Percentiles rank a stretch among this genome's conserved stretches.
Evolutionary conservation across 2,888 invertebrate species (phyloP).

Genomic region (Acrobasis consociella): DNA sequence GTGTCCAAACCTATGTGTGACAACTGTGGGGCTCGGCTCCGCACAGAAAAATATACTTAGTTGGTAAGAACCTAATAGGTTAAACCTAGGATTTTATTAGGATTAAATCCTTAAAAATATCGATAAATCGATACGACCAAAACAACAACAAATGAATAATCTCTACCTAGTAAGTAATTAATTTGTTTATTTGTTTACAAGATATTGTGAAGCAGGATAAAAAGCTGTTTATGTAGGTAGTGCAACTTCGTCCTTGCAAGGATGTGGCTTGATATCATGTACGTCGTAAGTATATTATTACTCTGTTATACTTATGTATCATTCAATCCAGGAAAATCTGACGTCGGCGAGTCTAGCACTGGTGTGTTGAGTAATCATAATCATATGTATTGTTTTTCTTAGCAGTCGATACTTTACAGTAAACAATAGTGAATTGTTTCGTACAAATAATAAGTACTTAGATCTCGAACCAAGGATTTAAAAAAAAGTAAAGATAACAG

Average conservation of each 20-base stretch:
- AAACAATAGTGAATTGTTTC: not conserved
- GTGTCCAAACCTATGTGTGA: too few species aligned
- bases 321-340: not conserved
- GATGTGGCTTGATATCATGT: not conserved
- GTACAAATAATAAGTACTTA: not conserved
- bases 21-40: too few species aligned
- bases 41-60: too few species aligned
- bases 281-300: too few species aligned
- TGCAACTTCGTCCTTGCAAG: not conserved
- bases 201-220: not conserved
- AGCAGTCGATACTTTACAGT: not conserved
- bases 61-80: too few species aligned
- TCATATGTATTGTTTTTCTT: not conserved
- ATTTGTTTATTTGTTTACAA: slow-evolving; percentile 10
- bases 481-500: too few species aligned
- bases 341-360: not conserved
- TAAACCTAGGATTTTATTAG: too few species aligned
- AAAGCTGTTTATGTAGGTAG: not conserved
- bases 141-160: slow-evolving; percentile 9
- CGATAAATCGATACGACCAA: not conserved
- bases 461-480: too few species aligned
- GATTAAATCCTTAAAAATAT: too few species aligned
- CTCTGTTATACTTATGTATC: too few species aligned
- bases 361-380: not conserved
- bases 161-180: not conserved